phyloP scores from a whole-genome alignment of 2,888 invertebrate genomes.

The Dolichomitus sp. region DNA sequence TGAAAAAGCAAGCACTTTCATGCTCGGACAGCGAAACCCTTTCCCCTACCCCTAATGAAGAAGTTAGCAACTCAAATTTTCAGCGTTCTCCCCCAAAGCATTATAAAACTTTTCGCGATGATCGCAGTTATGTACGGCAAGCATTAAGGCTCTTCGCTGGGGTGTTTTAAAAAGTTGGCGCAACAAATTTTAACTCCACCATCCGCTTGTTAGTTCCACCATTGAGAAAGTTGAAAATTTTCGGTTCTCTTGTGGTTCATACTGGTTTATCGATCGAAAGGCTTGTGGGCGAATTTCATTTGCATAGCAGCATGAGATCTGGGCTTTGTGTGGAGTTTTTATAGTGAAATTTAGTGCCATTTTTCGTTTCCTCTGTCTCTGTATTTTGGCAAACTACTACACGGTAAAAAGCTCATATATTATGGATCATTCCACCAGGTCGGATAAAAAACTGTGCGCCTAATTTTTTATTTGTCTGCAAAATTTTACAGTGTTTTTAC shows the following conservation, averaged over 20 bases:
- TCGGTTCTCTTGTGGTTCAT: neutral
- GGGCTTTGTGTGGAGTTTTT: neutral
- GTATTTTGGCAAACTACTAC: neutral
- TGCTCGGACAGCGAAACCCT: neutral
- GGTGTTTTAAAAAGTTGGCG: conserved; percentile 23
- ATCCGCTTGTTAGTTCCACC: conserved; percentile 25
- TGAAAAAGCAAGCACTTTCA: neutral
- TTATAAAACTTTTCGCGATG: conserved; percentile 11
- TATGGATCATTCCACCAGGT: no score
- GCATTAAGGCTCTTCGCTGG: neutral
- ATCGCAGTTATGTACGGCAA: neutral
- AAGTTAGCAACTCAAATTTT: conserved; percentile 12
- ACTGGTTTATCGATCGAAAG: conserved; percentile 17
- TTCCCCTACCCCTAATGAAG: neutral
- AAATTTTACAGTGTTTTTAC: no score
- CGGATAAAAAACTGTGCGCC: no score
- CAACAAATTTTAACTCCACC: conserved; percentile 26
- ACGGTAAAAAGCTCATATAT: neutral
- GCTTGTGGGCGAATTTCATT: neutral
- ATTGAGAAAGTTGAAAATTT: conserved; percentile 23
- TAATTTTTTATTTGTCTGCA: no score
- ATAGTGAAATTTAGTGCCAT: neutral
- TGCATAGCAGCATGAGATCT: neutral
- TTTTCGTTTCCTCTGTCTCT: neutral
- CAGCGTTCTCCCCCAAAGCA: neutral